Evolutionary conservation across 2,888 invertebrate species (phyloP), one percentile per base, ranked within the genome.

Genomic region (Papilio protenor): DNA sequence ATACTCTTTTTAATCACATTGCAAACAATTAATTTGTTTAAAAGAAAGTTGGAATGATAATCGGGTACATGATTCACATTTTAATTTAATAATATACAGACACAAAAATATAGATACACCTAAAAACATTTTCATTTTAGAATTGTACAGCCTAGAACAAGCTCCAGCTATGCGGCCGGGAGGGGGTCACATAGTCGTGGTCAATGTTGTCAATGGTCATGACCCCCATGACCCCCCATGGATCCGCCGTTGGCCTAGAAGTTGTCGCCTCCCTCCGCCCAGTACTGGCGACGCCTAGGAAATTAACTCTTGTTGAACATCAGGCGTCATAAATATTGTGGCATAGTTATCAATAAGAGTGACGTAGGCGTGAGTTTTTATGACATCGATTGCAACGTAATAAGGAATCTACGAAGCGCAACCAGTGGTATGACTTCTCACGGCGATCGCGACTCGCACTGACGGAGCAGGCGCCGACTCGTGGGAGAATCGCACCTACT

Each of bases 351-450:
- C 75, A 78, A 76, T 79, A 77, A 78, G 80, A 73, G 72, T 77
- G 18, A 79, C 81, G 80, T 82, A 81, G 82, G 70, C 18, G 59
- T 27, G n/a, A 57, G 40, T 33, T 72, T 78, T 73, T 79, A 79
- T 79, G 61, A 76, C 69, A 73, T 69, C 57, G 73, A 73, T 76
- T 78, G 77, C 71, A 76, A 61, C 40, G 77, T 73, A 76, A 80
- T 79, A 76, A 73, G 73, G 85, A 89, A 85, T 87, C 89, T 83
- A 84, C 88, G 91, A 90, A 91, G 90, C 94, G 91, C 87, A 87
- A 91, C 93, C 83, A 81, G 81, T 83, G 82, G 85, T 75, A 86
- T 81, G 77, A 88, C 87, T 93, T 94, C 94, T 92, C 94, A 94
- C 94, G 94, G 90, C 89, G 92, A 91, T 94, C 92, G 86, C 85